Base-by-base conservation (phyloP, 2,797 vertebrate species). In the Hoplostethus mediterraneus region DNA sequence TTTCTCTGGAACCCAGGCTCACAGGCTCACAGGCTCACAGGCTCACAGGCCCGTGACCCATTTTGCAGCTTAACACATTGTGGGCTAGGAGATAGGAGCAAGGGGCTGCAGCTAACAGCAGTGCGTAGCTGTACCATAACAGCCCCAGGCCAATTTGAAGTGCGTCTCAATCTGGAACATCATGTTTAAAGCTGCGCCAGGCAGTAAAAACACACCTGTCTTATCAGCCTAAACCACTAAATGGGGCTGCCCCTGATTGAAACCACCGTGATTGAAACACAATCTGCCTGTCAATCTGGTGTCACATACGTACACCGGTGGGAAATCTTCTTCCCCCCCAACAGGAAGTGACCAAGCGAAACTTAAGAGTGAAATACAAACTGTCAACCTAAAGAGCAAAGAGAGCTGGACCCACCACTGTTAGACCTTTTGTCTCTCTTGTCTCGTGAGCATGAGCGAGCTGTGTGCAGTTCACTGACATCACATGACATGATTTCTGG, bases 381-480 rank as follows among this genome's bases (percentile, higher is more conserved):
- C 13, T 45, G 11, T 45, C 42, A 14, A 14, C 3, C 42, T 45
- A 12, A 12, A 45, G 3, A 45, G 42, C 42, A 14, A 12, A 2
- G 4, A 45, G 42, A 36, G 40, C 44, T 45, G 13, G 44, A 45
- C 44, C 3, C 44, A 14, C 44, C 44, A 45, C 2, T 42, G 40
- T 14, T 47, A 36, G 36, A 60, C 71, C 13, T 52, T 67, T 45
- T 54, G 55, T 28, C 42, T 44, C 21, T 54, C 16, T 54, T 30
- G 9, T 25, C n/a, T 52, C 17, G 17, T 59, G 63, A 72, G 76
- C 25, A 72, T 31, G 11, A 73, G 33, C 52, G 42, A 2, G 47
- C 36, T 55, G 12, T 40, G 14, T 47, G 56, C 12, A 63, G 60
- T 67, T 78, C 57, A 63, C 76, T 52, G 55, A 57, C 31, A 16